phyloP scores from a whole-genome alignment of 2,888 invertebrate genomes.

The Cheilosia impressa region DNA sequence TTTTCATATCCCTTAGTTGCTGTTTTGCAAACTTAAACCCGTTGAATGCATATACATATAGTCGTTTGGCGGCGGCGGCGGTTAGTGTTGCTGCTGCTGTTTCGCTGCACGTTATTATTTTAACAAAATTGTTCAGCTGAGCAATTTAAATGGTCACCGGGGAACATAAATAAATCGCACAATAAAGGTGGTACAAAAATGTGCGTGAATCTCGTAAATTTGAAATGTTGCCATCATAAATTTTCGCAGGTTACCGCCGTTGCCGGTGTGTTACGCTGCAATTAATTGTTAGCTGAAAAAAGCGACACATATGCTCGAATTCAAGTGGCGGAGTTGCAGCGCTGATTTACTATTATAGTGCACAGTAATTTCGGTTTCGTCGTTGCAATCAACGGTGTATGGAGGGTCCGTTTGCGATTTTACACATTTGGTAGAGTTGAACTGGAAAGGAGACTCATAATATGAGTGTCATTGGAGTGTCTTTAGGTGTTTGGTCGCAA shows the following conservation, averaged over 20 bases:
- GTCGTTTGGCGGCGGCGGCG: constrained; percentile 31
- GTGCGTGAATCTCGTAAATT: constrained; percentile 74
- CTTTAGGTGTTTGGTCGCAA: no score
- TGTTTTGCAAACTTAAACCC: constrained; percentile 66
- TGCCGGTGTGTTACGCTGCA: constrained; percentile 58
- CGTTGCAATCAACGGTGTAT: no score
- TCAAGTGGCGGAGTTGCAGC: not conserved
- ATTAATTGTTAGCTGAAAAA: constrained; percentile 48
- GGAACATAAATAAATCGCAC: constrained; percentile 73
- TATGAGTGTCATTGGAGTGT: no score
- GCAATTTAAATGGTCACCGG: constrained; percentile 74
- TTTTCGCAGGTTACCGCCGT: constrained; percentile 47
- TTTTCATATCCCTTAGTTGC: constrained; percentile 75
- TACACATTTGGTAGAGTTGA: no score
- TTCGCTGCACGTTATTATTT: constrained; percentile 67
- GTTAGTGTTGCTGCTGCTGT: constrained; percentile 30
- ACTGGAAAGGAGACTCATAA: no score
- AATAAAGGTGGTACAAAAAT: constrained; percentile 73
- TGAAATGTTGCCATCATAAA: constrained; percentile 73
- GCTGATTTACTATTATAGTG: constrained; percentile 15
- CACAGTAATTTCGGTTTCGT: not conserved
- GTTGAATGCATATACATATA: not conserved
- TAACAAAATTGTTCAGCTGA: constrained; percentile 73
- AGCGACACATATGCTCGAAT: constrained; percentile 9
- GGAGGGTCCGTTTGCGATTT: no score